phyloP scores from a whole-genome alignment of 2,113 vertebrate species.

The Nycticorax nycticorax region DNA sequence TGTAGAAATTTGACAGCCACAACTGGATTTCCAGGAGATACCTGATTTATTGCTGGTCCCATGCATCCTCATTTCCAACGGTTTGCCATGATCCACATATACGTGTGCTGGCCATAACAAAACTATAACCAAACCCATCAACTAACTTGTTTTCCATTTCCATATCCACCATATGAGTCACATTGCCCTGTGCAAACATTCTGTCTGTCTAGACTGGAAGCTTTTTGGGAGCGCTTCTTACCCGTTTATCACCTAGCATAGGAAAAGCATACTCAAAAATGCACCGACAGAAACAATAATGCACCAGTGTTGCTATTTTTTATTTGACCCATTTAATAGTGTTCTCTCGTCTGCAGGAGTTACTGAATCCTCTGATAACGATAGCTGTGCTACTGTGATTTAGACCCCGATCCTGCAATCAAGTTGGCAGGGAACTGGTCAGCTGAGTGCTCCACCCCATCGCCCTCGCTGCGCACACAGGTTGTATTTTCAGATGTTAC shows the following conservation, averaged over 20 bases:
- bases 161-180: background rate
- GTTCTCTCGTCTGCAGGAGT: background rate
- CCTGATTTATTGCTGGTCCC: background rate
- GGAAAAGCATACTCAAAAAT: background rate
- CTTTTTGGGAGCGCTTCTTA: background rate
- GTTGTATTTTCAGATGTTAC: background rate
- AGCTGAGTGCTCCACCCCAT: background rate
- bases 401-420: background rate
- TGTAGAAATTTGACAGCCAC: background rate
- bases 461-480: rapidly evolving
- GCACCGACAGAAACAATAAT: background rate
- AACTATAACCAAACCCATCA: background rate
- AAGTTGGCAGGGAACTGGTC: background rate
- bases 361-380: background rate
- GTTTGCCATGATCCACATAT: background rate
- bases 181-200: background rate
- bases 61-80: background rate
- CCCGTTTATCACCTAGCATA: background rate
- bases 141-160: background rate
- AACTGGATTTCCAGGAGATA: background rate
- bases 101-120: background rate
- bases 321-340: background rate
- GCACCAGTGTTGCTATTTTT: background rate
- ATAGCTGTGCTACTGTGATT: background rate
- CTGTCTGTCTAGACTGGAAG: background rate